Conservation (phyloP, 2,113 vertebrate species). For the Tychaedon coryphoeus region DNA sequence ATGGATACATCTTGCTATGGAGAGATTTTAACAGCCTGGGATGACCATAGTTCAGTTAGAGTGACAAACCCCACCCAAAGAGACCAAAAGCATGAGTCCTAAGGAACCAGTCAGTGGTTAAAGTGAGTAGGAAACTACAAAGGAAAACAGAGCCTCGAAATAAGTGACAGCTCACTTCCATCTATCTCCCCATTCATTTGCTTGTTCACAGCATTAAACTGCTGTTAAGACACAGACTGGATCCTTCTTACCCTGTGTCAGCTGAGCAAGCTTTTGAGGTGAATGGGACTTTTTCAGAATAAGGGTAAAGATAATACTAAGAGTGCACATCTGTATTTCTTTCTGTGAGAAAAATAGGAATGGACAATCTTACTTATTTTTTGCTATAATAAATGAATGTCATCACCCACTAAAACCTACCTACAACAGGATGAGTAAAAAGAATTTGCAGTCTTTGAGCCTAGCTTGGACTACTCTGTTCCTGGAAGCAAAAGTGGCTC, state of each 20-base stretch:
- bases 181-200: not conserved
- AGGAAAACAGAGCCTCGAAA: not conserved
- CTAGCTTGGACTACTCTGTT: not conserved
- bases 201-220: not conserved
- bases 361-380: not conserved
- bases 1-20: not conserved
- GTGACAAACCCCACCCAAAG: not conserved
- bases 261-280: not conserved
- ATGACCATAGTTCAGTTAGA: not conserved
- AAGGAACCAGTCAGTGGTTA: not conserved
- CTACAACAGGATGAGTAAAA: not conserved
- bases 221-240: not conserved
- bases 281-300: not conserved
- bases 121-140: not conserved
- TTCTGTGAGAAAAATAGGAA: conserved; percentile 6
- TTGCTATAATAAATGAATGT: conserved; percentile 25
- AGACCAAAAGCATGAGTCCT: not conserved
- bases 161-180: not conserved
- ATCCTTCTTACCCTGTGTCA: not conserved
- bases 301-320: not conserved
- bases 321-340: conserved; percentile 37
- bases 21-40: not conserved
- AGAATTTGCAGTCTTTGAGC: not conserved
- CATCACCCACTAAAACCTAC: conserved; percentile 52
- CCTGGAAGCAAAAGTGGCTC: conserved; percentile 21